Base-by-base conservation (phyloP, 2,797 vertebrate species). In the Sebastes steindachneri region DNA sequence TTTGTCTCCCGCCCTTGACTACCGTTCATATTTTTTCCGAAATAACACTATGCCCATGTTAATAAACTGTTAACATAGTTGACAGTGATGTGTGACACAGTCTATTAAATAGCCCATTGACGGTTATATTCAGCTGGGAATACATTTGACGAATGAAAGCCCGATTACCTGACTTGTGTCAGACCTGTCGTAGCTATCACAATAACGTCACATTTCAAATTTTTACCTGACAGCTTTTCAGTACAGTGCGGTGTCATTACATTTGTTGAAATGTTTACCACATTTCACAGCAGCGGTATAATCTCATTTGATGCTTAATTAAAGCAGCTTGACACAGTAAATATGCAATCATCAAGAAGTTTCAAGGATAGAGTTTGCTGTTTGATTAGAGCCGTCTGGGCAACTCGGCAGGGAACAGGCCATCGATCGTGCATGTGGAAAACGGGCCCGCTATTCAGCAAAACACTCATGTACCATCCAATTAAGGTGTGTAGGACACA, bases 401-500 rank as follows among this genome's bases (percentile, higher is more conserved):
- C 65, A 72, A 25, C 66, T 75, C 63, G 0, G 68, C 26, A 23
- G 77, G 87, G 85, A 85, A 86, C 58, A 67, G 78, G 77, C 62
- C 69, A 91, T 90, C 66, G 88, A 92, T 92, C 85, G 68, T 87
- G 82, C 82, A 68, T 85, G 82, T 80, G 71, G 74, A 83, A 86
- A 88, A 84, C 82, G 63, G 65, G 58, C 48, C 53, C 25, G 1
- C 80, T 89, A 12, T 83, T 93, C 79, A 87, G 87, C 82, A 93
- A 92, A 90, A 90, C 80, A 31, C 86, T 89, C 86, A 65, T 88
- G 87, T 69, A 75, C 67, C 68, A 69, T 82, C 90, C 87, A 92
- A 91, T 94, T 90, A 89, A 85, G 60, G 75, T 9, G 28, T 57
- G 88, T 37, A 62, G 84, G 79, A 79, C 77, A 73, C 77, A 77